Evolutionary conservation across 2,797 vertebrate genomes (phyloP).

Genomic region (Myripristis jacobus): DNA sequence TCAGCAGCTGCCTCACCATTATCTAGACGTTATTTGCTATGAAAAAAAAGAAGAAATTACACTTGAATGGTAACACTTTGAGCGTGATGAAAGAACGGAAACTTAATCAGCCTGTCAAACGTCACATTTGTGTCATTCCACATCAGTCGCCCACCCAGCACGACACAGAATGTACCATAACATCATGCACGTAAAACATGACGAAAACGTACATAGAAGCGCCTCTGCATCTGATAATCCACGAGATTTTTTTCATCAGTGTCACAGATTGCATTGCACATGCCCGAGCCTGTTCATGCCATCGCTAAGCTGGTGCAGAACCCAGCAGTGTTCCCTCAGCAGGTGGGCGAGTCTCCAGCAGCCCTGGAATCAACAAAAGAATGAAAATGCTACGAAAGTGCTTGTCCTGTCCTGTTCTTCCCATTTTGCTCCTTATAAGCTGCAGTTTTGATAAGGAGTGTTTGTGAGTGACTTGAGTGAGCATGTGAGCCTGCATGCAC

Average conservation of each 20-base stretch:
- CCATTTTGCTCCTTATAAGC: background rate
- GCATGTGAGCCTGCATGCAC: slow-evolving; percentile 9
- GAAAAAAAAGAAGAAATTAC: too few relatives aligned
- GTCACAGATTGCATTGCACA: slow-evolving; percentile 15
- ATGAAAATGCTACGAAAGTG: slow-evolving; percentile 47
- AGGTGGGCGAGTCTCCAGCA: slow-evolving; percentile 20
- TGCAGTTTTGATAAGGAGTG: slow-evolving; percentile 29
- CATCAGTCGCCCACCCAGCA: too few relatives aligned
- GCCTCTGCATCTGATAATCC: background rate
- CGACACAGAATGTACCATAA: too few relatives aligned
- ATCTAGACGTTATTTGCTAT: background rate
- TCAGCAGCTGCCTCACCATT: background rate
- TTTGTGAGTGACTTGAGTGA: slow-evolving; percentile 1
- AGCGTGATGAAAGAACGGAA: too few relatives aligned
- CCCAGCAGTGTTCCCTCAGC: slow-evolving; percentile 23
- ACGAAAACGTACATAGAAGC: background rate
- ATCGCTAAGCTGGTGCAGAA: slow-evolving; percentile 38
- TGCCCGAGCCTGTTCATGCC: slow-evolving; percentile 62
- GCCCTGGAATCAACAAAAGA: slow-evolving; percentile 40
- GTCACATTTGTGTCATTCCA: too few relatives aligned
- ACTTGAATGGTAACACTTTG: too few relatives aligned
- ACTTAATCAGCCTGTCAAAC: too few relatives aligned
- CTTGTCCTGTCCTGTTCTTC: slow-evolving; percentile 70
- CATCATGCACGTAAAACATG: too few relatives aligned
- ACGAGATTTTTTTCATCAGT: slow-evolving; percentile 5